Evolutionary conservation across 2,113 vertebrate genomes (phyloP).

Genomic region (Gasterosteus aculeatus): DNA sequence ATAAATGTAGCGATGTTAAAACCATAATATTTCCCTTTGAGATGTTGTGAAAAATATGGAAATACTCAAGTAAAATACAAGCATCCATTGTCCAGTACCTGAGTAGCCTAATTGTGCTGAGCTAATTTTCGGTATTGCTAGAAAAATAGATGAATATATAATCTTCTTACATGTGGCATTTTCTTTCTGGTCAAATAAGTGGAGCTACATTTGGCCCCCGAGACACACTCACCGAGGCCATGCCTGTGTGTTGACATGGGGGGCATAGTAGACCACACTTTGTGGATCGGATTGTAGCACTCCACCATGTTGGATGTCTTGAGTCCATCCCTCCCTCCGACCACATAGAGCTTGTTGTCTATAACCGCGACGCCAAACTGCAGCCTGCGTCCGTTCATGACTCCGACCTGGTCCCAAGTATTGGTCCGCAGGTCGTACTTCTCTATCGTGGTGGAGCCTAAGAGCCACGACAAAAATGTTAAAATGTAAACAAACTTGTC

Average conservation of each 20-base stretch:
- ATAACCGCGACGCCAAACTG: slow-evolving; percentile 98
- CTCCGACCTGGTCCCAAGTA: slow-evolving; percentile 90
- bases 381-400: slow-evolving; percentile 91
- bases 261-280: slow-evolving; percentile 94
- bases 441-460: slow-evolving; percentile 95
- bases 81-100: background rate
- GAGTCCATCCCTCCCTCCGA: slow-evolving; percentile 94
- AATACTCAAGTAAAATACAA: background rate
- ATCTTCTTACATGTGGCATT: background rate
- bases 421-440: slow-evolving; percentile 96
- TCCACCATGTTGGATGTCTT: slow-evolving; percentile 97
- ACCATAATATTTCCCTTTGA: too few species aligned
- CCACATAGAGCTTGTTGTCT: slow-evolving; percentile 94
- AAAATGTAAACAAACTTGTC: background rate
- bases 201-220: background rate
- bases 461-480: slow-evolving; percentile 4
- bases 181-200: background rate
- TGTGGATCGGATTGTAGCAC: slow-evolving; percentile 91
- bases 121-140: background rate
- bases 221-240: slow-evolving; percentile 86
- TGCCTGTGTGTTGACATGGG: slow-evolving; percentile 98
- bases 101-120: background rate
- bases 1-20: too few species aligned
- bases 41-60: too few species aligned
- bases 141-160: background rate